phyloP scores from a whole-genome alignment of 2,888 invertebrate species.

The Apodemia duryi region DNA sequence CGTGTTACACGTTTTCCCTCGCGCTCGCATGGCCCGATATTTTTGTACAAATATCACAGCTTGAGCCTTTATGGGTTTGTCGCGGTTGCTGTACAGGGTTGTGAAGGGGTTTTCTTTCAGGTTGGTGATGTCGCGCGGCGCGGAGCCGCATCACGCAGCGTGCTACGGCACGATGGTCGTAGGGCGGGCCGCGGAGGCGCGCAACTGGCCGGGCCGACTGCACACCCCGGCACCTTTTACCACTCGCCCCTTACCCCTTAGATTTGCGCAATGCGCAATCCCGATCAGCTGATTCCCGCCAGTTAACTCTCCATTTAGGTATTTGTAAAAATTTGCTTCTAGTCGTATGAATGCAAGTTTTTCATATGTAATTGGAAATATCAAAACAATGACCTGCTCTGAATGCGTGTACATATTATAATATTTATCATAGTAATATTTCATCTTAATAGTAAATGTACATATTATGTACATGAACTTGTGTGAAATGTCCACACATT shows the following conservation, averaged over 20 bases:
- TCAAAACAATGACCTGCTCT: no score
- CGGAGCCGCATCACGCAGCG: slow-evolving; percentile 39
- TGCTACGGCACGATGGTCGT: slow-evolving; percentile 42
- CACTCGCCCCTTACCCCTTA: slow-evolving; percentile 47
- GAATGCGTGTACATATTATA: no score
- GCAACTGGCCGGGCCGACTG: slow-evolving; percentile 48
- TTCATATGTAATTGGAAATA: background rate
- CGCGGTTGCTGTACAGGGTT: slow-evolving; percentile 27
- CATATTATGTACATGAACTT: no score
- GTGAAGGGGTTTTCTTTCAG: slow-evolving; percentile 41
- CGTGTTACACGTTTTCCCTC: slow-evolving; percentile 29
- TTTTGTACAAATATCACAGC: slow-evolving; percentile 55
- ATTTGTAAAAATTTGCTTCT: slow-evolving; percentile 24
- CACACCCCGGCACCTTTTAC: slow-evolving; percentile 38
- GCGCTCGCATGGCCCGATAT: slow-evolving; percentile 36
- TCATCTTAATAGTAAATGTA: no score
- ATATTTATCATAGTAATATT: no score
- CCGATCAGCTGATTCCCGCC: slow-evolving; percentile 78
- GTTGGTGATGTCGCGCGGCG: slow-evolving; percentile 34
- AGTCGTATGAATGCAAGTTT: background rate
- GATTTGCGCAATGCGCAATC: slow-evolving; percentile 78
- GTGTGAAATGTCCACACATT: no score
- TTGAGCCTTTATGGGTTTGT: slow-evolving; percentile 39
- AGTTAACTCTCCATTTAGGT: slow-evolving; percentile 46
- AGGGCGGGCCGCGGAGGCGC: slow-evolving; percentile 40